These are phyloP conservation scores for Lagocephalus sceleratus DNA, from an alignment of 2,797 vertebrate species.

Conservation along the genomic window DNA sequence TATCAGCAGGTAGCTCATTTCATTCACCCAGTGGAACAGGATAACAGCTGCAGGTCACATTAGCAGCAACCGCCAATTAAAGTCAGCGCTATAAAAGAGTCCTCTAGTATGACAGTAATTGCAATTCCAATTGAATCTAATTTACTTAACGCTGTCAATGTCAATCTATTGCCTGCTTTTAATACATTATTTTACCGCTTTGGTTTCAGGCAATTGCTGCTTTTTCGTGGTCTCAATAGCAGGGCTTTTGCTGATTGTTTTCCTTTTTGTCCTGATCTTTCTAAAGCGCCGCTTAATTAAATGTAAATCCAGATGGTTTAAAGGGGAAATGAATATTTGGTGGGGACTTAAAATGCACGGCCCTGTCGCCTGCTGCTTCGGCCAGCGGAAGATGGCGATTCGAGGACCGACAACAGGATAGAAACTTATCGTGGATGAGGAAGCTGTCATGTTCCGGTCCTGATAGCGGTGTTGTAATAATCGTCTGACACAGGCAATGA, in stretches of 20 bases:
- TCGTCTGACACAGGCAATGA: conserved; percentile 11
- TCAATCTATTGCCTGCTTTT: conserved; percentile 14
- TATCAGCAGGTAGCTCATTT: no score
- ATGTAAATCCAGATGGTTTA: conserved; percentile 2
- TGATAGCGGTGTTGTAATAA: conserved; percentile 19
- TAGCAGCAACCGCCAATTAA: conserved; percentile 29
- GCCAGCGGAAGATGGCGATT: conserved; percentile 6
- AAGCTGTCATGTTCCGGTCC: conserved; percentile 8
- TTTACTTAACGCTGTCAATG: conserved; percentile 39
- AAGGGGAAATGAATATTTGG: conserved; percentile 25
- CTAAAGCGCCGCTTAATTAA: conserved; percentile 23
- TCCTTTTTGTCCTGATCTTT: neutral
- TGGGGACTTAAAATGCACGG: conserved; percentile 13
- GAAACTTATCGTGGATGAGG: conserved; percentile 1
- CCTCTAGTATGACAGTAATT: conserved; percentile 52
- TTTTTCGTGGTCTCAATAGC: conserved; percentile 18
- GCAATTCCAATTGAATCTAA: conserved; percentile 40
- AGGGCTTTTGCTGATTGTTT: conserved; percentile 3
- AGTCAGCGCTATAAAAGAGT: conserved; percentile 22
- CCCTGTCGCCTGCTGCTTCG: conserved; percentile 5
- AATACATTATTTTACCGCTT: conserved; percentile 8
- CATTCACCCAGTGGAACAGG: no score
- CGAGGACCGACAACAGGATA: no score
- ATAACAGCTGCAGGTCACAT: conserved; percentile 16
- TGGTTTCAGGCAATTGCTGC: neutral